Evolutionary conservation across 2,888 invertebrate genomes (phyloP).

Genomic region (Antheraea assamensis): DNA sequence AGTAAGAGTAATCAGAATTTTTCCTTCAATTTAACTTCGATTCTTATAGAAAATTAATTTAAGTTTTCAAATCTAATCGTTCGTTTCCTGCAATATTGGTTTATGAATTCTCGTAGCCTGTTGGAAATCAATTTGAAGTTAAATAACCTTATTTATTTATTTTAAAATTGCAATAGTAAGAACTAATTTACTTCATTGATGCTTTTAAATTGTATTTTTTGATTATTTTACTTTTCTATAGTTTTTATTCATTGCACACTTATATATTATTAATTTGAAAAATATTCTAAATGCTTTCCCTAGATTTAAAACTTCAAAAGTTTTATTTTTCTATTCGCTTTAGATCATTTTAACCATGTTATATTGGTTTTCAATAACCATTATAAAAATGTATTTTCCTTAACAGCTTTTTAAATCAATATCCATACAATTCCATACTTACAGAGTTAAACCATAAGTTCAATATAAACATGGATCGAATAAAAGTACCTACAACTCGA

Average conservation of each 20-base stretch:
- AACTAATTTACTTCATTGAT: background rate
- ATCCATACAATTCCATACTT: background rate
- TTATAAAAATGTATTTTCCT: background rate
- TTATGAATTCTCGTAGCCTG: no score
- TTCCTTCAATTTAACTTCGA: background rate
- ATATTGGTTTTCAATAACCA: background rate
- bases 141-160: background rate
- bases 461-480: background rate
- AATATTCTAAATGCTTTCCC: background rate
- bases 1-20: background rate
- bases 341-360: background rate
- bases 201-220: background rate
- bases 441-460: background rate
- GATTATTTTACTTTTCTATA: background rate
- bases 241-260: background rate
- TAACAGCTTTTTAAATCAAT: background rate
- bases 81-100: no score
- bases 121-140: background rate
- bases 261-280: background rate
- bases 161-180: background rate
- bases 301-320: background rate
- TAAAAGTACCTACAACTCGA: background rate
- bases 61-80: background rate
- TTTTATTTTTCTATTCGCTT: background rate
- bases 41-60: background rate